A percentile compares a stretch with the other conserved stretches of the same genome.
Conservation (phyloP, 2,113 vertebrate species). For the Callionymus lyra region DNA sequence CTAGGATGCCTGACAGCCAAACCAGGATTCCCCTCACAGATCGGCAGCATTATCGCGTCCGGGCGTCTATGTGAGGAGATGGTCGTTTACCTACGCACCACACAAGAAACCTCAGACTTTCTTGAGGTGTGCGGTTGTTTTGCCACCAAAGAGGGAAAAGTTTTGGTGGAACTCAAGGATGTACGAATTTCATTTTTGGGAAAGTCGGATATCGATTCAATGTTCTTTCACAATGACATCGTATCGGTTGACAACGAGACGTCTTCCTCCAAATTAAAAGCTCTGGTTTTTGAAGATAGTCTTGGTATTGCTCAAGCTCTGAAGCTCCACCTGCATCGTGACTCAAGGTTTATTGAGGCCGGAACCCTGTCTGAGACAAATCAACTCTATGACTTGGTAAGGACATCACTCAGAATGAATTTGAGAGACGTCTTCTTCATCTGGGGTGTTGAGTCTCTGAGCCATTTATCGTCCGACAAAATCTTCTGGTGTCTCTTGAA, state of each 20-base stretch:
- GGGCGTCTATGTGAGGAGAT: slow-evolving; percentile 69
- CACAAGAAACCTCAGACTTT: slow-evolving; percentile 52
- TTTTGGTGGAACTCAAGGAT: slow-evolving; percentile 70
- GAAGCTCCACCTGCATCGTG: slow-evolving; percentile 56
- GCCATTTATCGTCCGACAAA: slow-evolving; percentile 47
- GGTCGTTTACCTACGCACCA: slow-evolving; percentile 72
- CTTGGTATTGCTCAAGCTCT: slow-evolving; percentile 66
- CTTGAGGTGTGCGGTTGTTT: slow-evolving; percentile 79
- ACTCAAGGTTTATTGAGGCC: slow-evolving; percentile 53
- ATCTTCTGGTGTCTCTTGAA: slow-evolving; percentile 59
- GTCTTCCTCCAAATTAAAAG: slow-evolving; percentile 46
- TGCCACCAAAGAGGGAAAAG: slow-evolving; percentile 59
- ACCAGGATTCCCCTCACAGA: slow-evolving; percentile 69
- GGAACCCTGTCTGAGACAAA: slow-evolving; percentile 30
- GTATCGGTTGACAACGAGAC: slow-evolving; percentile 14
- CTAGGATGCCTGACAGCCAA: slow-evolving; percentile 23
- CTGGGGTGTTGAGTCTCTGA: slow-evolving; percentile 69
- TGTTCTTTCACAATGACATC: slow-evolving; percentile 72
- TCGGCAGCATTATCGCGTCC: slow-evolving; percentile 66
- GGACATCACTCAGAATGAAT: slow-evolving; percentile 24
- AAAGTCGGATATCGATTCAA: slow-evolving; percentile 48
- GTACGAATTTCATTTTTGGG: slow-evolving; percentile 67
- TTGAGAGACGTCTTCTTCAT: slow-evolving; percentile 67
- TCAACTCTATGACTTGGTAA: slow-evolving; percentile 22
- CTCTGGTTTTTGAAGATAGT: slow-evolving; percentile 74